Percentiles rank a stretch among this genome's conserved stretches.
Conservation (phyloP, 2,888 invertebrate genomes). For the Pterostichus niger region DNA sequence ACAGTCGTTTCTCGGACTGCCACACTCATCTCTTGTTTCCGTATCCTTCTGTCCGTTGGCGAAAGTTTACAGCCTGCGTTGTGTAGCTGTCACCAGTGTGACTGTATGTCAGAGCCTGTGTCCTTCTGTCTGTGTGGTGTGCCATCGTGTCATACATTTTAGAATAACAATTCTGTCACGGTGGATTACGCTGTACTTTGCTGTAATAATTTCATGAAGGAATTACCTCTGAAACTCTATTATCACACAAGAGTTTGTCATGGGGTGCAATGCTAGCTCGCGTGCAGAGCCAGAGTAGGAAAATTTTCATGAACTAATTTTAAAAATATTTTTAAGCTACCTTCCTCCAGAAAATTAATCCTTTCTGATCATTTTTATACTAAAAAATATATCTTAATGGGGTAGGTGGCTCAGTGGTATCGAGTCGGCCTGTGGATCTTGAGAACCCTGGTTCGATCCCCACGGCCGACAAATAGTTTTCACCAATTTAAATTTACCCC, state of each 20-base stretch:
- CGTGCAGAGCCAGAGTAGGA: background rate
- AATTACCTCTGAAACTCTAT: conserved; percentile 53
- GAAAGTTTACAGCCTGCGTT: background rate
- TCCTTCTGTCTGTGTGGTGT: background rate
- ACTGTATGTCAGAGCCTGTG: background rate
- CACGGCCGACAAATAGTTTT: too few species aligned
- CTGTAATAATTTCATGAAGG: conserved; percentile 58
- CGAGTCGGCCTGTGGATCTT: too few species aligned
- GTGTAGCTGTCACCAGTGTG: too few species aligned
- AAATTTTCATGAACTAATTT: background rate
- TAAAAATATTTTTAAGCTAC: too few species aligned
- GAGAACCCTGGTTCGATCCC: too few species aligned
- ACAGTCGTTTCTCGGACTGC: background rate
- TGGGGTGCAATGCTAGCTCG: background rate
- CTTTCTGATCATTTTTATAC: too few species aligned
- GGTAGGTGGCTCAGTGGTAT: too few species aligned
- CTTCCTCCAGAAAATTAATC: too few species aligned
- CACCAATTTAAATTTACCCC: too few species aligned
- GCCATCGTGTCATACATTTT: conserved; percentile 46
- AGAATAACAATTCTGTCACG: conserved; percentile 57
- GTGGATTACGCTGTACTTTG: conserved; percentile 52
- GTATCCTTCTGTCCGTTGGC: background rate
- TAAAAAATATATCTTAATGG: too few species aligned
- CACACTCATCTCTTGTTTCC: background rate
- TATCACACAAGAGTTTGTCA: conserved; percentile 50